Percentiles rank a stretch among this genome's conserved stretches.
phyloP scores from a whole-genome alignment of 2,888 invertebrate genomes.

The Drosophila testacea region DNA sequence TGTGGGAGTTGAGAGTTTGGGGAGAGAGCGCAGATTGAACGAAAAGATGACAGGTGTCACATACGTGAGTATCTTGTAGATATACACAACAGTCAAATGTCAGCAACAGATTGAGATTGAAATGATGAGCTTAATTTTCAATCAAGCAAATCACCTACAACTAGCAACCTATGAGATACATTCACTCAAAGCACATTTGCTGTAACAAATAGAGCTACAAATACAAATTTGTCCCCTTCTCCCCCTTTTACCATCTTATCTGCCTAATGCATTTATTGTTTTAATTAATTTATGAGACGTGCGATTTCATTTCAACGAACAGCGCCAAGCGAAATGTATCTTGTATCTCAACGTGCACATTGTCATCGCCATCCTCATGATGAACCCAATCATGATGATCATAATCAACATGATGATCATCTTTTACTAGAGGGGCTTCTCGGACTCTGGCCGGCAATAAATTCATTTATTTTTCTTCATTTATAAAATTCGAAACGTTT shows the following conservation, averaged over 20 bases:
- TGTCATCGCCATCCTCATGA: constrained; percentile 13
- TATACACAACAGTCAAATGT: constrained; percentile 47
- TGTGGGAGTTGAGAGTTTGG: background rate
- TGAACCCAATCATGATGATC: constrained; percentile 11
- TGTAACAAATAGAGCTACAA: constrained; percentile 12
- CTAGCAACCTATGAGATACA: constrained; percentile 9
- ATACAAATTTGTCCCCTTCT: background rate
- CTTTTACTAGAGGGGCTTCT: constrained; percentile 15
- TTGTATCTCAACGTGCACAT: constrained; percentile 33
- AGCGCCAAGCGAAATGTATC: constrained; percentile 33
- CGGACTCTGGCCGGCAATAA: constrained; percentile 53
- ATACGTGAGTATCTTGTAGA: constrained; percentile 58
- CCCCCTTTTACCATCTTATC: background rate
- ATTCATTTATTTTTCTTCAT: constrained; percentile 62
- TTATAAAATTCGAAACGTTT: constrained; percentile 65
- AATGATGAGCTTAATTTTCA: constrained; percentile 61
- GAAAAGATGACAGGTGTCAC: constrained; percentile 82
- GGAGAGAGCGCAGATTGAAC: constrained; percentile 56
- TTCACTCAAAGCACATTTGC: background rate
- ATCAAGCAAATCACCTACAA: constrained; percentile 30
- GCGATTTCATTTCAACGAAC: constrained; percentile 70
- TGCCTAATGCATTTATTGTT: constrained; percentile 66
- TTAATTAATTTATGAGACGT: constrained; percentile 83
- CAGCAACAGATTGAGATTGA: constrained; percentile 33
- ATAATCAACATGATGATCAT: constrained; percentile 13